A percentile compares a stretch with the other conserved stretches of the same genome.
Conservation (phyloP, 2,797 vertebrate genomes). For the Sebastes alutus region DNA sequence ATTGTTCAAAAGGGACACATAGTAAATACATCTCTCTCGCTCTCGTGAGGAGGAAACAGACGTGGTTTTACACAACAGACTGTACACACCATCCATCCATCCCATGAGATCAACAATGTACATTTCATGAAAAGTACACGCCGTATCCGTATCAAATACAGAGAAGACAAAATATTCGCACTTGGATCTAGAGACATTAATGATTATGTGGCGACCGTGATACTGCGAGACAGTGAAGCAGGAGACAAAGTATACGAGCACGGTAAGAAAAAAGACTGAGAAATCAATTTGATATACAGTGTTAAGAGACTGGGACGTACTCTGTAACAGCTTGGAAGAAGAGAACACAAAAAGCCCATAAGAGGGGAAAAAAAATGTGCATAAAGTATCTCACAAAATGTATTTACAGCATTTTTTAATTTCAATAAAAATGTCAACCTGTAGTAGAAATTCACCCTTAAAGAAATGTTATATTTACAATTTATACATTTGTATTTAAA, state of each 20-base stretch:
- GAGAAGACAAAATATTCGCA: constrained; percentile 78
- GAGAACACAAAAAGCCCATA: constrained; percentile 59
- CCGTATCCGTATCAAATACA: constrained; percentile 77
- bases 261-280: constrained; percentile 65
- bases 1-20: constrained; percentile 73
- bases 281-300: constrained; percentile 74
- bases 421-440: constrained; percentile 86
- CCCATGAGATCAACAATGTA: constrained; percentile 71
- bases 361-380: constrained; percentile 70
- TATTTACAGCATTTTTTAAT: constrained; percentile 85
- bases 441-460: constrained; percentile 86
- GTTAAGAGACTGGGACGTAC: constrained; percentile 68
- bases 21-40: constrained; percentile 70
- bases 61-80: constrained; percentile 61
- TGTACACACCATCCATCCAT: constrained; percentile 61
- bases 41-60: constrained; percentile 64
- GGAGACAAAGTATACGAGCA: constrained; percentile 70
- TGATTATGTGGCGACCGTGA: constrained; percentile 72
- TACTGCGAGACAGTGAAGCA: constrained; percentile 65
- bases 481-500: constrained; percentile 88
- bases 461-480: constrained; percentile 87
- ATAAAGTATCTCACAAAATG: constrained; percentile 82
- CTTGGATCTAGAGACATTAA: constrained; percentile 74
- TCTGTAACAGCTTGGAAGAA: constrained; percentile 67
- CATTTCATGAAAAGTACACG: constrained; percentile 73